Evolutionary conservation across 53 echinoderm and acorn worm genomes (phyloP), one percentile per base, ranked within the genome.

Genomic region (Zoroaster sp.): DNA sequence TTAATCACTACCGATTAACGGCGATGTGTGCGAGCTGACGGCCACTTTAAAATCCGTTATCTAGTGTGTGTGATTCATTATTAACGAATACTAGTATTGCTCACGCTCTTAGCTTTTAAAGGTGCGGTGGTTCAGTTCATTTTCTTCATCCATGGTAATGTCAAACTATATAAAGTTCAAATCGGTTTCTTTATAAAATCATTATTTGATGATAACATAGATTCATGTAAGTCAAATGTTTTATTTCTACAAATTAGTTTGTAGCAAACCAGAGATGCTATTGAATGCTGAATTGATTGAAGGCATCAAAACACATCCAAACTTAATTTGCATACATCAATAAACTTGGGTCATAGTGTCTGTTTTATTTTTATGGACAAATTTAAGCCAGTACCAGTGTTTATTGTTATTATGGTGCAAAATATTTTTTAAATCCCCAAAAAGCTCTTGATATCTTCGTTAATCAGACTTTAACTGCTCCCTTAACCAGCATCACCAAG

Each of bases 61-160:
- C 81, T 43, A 66, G 36, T 38, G 67, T 28, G 63, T 59, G 81
- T 81, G 81, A 81, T 81, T 81, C 81, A 81, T 81, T 66, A 81
- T 66, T 66, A 66, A 65, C 66, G 5, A 66, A 67, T 39, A 8
- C 28, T 46, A 32, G 43, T 38, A 55, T 28, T 28, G 2, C 65
- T 66, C 80, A 40, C 37, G 81, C 11, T 38, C 66, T 30, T 80
- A 39, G 11, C 1, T 37, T 23, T 67, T 67, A 67, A 45, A 44
- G 44, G 81, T 11, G 66, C 81, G 42, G 44, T 45, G 40, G 42
- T 21, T 55, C 0, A 20, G 17, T 21, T 59, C 28, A 9, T 8
- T 0, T 23, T 59, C 11, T 9, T 28, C 1, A 23, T 5, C 25
- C 55, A 28, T 59, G 25, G 11, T 28, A 28, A n/a, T n/a, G n/a